These are phyloP conservation scores for Intellagama lesueurii DNA, from an alignment of 2,797 vertebrate genomes.

Conservation along the genomic window DNA sequence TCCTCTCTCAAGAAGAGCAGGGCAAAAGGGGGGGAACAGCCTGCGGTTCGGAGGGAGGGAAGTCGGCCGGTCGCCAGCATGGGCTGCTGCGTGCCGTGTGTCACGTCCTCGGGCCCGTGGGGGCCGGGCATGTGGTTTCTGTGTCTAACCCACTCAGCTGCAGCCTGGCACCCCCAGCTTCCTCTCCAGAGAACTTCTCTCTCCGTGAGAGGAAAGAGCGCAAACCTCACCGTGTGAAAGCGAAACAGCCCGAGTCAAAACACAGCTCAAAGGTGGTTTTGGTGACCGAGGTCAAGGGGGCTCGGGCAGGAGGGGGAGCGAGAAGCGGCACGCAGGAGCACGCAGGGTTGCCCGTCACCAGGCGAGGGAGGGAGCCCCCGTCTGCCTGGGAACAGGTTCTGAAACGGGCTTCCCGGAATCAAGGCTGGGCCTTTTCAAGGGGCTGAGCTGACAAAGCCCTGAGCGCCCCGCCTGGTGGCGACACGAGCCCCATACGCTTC, in stretches of 20 bases:
- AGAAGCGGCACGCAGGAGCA: slow-evolving; percentile 52
- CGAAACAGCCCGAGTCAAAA: slow-evolving; percentile 75
- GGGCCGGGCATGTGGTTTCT: slow-evolving; percentile 90
- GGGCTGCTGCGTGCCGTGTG: slow-evolving; percentile 83
- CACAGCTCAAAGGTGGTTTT: slow-evolving; percentile 80
- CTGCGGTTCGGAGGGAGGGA: slow-evolving; percentile 51
- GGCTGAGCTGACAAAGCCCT: too few relatives aligned
- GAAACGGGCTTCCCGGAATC: not conserved
- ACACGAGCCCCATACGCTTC: too few relatives aligned
- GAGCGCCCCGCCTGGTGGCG: too few relatives aligned
- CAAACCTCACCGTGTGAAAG: slow-evolving; percentile 81
- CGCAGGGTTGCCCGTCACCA: slow-evolving; percentile 48
- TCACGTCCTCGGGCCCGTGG: slow-evolving; percentile 88
- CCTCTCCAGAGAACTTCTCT: slow-evolving; percentile 79
- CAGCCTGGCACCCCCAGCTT: slow-evolving; percentile 93
- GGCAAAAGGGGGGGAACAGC: slow-evolving; percentile 50
- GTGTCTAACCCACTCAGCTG: slow-evolving; percentile 89
- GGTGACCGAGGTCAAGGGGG: slow-evolving; percentile 81
- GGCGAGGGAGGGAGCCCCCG: slow-evolving; percentile 26
- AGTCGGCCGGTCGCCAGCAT: slow-evolving; percentile 60
- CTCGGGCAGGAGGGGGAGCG: slow-evolving; percentile 48
- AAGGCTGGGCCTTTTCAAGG: too few relatives aligned
- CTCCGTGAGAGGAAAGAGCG: slow-evolving; percentile 80
- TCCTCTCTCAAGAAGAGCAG: not conserved
- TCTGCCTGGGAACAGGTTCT: slow-evolving; percentile 57